Conservation (phyloP, 2,797 vertebrate species). For the Aplochiton taeniatus region DNA sequence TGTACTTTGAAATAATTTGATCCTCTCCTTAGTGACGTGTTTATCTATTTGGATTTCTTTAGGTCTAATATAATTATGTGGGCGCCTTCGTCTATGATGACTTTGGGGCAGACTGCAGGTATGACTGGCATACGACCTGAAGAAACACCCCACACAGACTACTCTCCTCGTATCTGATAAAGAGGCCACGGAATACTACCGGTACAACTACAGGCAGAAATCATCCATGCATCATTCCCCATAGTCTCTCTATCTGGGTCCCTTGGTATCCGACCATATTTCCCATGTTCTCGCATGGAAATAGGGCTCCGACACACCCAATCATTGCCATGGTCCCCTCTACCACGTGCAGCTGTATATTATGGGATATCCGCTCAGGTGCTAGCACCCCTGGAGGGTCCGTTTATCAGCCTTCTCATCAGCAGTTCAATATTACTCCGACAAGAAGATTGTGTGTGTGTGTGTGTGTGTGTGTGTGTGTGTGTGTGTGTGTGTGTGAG, state of each 20-base stretch:
- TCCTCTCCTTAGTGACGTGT: constrained; percentile 41
- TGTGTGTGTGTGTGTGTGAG: not conserved
- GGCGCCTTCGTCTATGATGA: constrained; percentile 44
- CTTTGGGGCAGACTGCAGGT: too few species aligned
- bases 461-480: not conserved
- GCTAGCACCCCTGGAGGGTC: constrained; percentile 39
- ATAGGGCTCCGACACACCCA: constrained; percentile 32
- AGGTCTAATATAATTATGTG: constrained; percentile 48
- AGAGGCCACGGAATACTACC: constrained; percentile 38
- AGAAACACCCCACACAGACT: not conserved
- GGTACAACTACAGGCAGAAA: not conserved
- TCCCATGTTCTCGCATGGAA: constrained; percentile 4
- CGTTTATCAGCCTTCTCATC: constrained; percentile 60
- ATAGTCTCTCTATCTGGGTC: constrained; percentile 1
- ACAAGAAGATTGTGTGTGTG: constrained; percentile 32
- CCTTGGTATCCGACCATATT: constrained; percentile 11
- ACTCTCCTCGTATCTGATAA: constrained; percentile 26
- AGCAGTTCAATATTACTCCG: constrained; percentile 35
- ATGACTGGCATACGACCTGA: constrained; percentile 14
- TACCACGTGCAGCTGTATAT: constrained; percentile 12
- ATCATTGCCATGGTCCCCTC: constrained; percentile 39
- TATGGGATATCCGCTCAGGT: constrained; percentile 8
- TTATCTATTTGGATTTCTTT: constrained; percentile 39
- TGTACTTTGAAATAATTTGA: too few species aligned
- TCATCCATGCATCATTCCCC: not conserved